Base-by-base conservation (phyloP, 2,797 vertebrate species). In the Acestrorhynchus altus region DNA sequence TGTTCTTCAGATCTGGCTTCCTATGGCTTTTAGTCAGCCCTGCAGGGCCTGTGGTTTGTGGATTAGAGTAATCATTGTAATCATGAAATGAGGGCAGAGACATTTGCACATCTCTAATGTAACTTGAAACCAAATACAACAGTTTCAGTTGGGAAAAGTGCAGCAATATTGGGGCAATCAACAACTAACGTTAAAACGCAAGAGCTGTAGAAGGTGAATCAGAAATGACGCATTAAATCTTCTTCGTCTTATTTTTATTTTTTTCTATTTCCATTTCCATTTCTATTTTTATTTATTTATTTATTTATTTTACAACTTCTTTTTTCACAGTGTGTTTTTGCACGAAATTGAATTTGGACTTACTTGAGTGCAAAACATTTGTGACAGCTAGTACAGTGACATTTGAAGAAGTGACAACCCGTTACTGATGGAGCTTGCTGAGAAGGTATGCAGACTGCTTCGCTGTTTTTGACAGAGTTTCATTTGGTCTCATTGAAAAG, bases 391-490 rank as follows among this genome's bases (percentile, higher is more conserved):
- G 47, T 59, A 56, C n/a, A 20, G 51, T 79, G 52, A 73, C 66
- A 77, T 73, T 67, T 42, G 35, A 81, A 64, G 24, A 71, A 51
- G 16, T 70, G n/a, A 71, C 72, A 57, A n/a, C 26, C 78, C n/a
- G 40, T 65, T 65, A 69, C 61, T 56, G 47, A 78, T 40, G 54
- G 2, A 22, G 28, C 57, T 59, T 65, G 12, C 56, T 51, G 39
- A 59, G 71, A 51, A 51, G 8, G 31, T 73, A 60, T 54, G 54
- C 47, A 51, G 22, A 40, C 7, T 8, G 57, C 56, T 59, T 28
- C 15, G 12, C 26, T 35, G n/a, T n/a, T 35, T 35, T 67, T 69
- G 61, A 56, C 40, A 46, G 40, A 20, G 64, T 77, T 78, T 64
- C 35, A 46, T 61, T 39, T n/a, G n/a, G 60, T 77, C 52, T 72